These are phyloP conservation scores for Gopherus evgoodei DNA, from an alignment of 2,113 vertebrate species.

Conservation along the genomic window DNA sequence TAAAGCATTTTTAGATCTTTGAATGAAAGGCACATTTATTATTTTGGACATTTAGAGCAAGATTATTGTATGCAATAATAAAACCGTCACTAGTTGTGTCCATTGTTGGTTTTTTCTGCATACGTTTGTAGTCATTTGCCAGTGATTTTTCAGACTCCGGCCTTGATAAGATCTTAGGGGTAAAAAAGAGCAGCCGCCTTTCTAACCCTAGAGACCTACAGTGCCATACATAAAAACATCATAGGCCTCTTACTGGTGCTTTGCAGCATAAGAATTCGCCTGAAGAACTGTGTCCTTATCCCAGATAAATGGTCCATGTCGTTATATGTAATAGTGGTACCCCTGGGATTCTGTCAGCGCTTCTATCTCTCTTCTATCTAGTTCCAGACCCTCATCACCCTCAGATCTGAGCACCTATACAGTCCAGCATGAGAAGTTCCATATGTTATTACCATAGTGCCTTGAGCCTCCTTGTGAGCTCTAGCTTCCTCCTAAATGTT, in stretches of 20 bases:
- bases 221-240: neutral
- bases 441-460: neutral
- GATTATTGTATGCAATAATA: neutral
- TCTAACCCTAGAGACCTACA: neutral
- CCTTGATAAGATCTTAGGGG: neutral
- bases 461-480: constrained; percentile 24
- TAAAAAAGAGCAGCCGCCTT: neutral
- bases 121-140: neutral
- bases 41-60: neutral
- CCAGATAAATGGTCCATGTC: constrained; percentile 1
- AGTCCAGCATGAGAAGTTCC: neutral
- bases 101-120: neutral
- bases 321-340: rapidly evolving
- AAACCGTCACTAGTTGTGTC: neutral
- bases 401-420: neutral
- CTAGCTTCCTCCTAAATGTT: constrained; percentile 46
- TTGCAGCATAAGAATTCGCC: neutral
- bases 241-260: neutral
- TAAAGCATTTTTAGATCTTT: neutral
- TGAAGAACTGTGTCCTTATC: neutral
- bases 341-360: neutral
- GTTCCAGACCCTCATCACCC: rapidly evolving
- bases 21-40: neutral
- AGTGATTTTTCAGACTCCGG: neutral
- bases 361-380: neutral